Evolutionary conservation across 2,113 vertebrate genomes (phyloP).

Genomic region (Psilopsiagon aymara): DNA sequence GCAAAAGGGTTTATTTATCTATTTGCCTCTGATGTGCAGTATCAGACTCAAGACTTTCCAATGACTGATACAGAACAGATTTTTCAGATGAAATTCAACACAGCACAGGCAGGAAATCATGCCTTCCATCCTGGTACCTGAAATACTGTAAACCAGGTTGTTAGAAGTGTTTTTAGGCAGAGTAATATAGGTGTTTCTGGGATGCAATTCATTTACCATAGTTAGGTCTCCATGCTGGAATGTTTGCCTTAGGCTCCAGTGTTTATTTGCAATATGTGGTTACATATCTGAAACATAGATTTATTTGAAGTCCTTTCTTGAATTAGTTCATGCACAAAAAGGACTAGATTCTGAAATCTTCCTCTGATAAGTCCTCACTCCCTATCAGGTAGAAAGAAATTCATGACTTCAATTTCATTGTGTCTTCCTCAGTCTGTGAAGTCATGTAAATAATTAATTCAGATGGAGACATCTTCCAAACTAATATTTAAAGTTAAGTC

Average conservation of each 20-base stretch:
- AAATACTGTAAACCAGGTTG: not conserved
- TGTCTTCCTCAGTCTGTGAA: not conserved
- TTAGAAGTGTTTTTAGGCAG: not conserved
- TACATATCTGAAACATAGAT: not conserved
- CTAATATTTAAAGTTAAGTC: not conserved
- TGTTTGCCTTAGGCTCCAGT: not conserved
- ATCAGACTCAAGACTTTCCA: not conserved
- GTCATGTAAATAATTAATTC: not conserved
- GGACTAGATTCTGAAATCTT: not conserved
- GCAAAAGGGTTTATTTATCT: not conserved
- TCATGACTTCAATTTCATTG: not conserved
- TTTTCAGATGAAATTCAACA: not conserved
- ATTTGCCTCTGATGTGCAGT: not conserved
- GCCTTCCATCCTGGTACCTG: not conserved
- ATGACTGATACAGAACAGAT: fast-evolving
- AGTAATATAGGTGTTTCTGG: not conserved
- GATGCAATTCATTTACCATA: not conserved
- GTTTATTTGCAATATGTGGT: not conserved
- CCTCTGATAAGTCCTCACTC: not conserved
- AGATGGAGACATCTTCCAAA: not conserved
- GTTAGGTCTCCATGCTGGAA: not conserved
- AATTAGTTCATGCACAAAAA: not conserved
- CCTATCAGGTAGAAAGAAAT: not conserved
- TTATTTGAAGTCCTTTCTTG: not conserved
- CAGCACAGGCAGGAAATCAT: not conserved